Conservation (phyloP, 2,113 vertebrate genomes). For the Centropus unirufus region DNA sequence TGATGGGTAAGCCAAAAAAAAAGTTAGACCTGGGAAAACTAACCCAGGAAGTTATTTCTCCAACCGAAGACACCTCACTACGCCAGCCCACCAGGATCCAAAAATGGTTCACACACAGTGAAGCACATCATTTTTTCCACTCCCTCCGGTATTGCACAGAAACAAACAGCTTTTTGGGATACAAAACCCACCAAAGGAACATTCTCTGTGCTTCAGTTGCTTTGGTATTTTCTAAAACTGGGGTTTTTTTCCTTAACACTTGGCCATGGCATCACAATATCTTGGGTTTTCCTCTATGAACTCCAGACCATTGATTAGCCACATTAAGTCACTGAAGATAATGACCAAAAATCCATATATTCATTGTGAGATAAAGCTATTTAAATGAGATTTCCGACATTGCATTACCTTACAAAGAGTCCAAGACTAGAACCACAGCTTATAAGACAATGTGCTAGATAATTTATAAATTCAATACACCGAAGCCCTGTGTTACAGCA, state of each 20-base stretch:
- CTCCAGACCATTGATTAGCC: not conserved
- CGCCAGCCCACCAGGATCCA: not conserved
- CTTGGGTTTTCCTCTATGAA: not conserved
- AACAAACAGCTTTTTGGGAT: not conserved
- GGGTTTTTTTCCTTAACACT: not conserved
- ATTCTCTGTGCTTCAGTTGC: not conserved
- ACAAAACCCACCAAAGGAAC: not conserved
- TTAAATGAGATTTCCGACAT: not conserved
- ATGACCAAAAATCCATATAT: not conserved
- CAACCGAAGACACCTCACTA: not conserved
- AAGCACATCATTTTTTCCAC: not conserved
- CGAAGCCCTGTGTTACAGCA: not conserved
- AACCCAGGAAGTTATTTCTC: not conserved
- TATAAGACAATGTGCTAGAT: not conserved
- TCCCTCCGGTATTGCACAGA: not conserved
- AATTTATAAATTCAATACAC: not conserved
- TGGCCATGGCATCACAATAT: not conserved
- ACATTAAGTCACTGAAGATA: not conserved
- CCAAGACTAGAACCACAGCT: not conserved
- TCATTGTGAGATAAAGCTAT: not conserved
- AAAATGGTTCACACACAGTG: not conserved
- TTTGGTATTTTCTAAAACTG: not conserved
- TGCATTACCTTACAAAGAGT: not conserved
- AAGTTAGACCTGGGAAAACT: not conserved
- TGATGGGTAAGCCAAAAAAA: not conserved